Conservation (phyloP, 2,113 vertebrate species). For the Triplophysa dalaica region DNA sequence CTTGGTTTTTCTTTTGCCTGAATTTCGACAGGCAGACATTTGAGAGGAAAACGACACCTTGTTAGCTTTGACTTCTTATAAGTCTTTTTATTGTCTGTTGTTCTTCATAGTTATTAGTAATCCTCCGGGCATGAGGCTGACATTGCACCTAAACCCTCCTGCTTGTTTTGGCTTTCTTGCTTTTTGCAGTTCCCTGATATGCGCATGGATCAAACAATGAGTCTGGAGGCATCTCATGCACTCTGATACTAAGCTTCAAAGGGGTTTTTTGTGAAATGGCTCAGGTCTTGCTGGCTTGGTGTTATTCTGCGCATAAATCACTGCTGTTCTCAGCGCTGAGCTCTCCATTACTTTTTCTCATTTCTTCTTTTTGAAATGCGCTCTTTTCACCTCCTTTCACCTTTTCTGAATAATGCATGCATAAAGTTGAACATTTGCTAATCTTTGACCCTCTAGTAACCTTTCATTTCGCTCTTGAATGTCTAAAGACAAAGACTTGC, state of each 20-base stretch:
- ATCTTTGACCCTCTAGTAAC: not conserved
- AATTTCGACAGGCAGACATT: not conserved
- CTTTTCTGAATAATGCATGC: not conserved
- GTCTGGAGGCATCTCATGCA: not conserved
- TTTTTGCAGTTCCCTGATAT: not conserved
- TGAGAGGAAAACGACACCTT: not conserved
- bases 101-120: not conserved
- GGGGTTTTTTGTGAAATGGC: not conserved
- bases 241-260: not conserved
- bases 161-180: not conserved
- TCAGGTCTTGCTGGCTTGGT: not conserved
- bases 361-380: not conserved
- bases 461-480: not conserved
- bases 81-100: not conserved
- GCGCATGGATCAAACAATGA: not conserved
- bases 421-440: not conserved
- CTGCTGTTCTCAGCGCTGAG: not conserved
- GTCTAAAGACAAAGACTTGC: not conserved
- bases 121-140: not conserved
- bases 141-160: not conserved
- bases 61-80: not conserved
- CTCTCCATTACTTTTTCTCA: not conserved
- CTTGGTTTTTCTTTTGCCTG: not conserved
- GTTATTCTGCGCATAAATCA: slow-evolving; percentile 1
- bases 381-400: slow-evolving; percentile 1